Percentiles rank a stretch among this genome's conserved stretches.
phyloP scores from a whole-genome alignment of 2,888 invertebrate genomes.

The Tachina lurida region DNA sequence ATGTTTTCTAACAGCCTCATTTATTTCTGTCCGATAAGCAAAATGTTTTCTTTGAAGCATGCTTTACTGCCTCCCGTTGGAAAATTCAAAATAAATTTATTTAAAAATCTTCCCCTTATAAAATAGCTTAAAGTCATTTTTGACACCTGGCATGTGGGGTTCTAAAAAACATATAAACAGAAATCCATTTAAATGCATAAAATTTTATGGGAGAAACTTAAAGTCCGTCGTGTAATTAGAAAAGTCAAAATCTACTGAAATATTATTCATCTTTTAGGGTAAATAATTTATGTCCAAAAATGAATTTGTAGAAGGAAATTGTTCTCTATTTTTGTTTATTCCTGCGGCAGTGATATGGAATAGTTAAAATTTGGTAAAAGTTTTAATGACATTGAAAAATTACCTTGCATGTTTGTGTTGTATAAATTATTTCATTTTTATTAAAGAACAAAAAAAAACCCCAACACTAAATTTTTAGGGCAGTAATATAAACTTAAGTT shows the following conservation, averaged over 20 bases:
- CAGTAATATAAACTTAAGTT: too few relatives aligned
- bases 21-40: slow-evolving; percentile 49
- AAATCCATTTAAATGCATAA: slow-evolving; percentile 24
- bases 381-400: slow-evolving; percentile 70
- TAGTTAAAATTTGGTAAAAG: slow-evolving; percentile 55
- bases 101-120: slow-evolving; percentile 1
- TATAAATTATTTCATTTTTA: background rate
- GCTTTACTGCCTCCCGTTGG: background rate
- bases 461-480: background rate
- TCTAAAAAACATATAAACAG: slow-evolving; percentile 20
- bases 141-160: slow-evolving; percentile 61
- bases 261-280: slow-evolving; percentile 25
- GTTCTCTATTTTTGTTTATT: background rate
- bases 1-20: slow-evolving; percentile 61
- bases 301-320: slow-evolving; percentile 22
- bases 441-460: background rate
- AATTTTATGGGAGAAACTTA: slow-evolving; percentile 9
- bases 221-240: slow-evolving; percentile 35
- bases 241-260: slow-evolving; percentile 9
- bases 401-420: slow-evolving; percentile 64
- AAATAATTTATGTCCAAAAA: slow-evolving; percentile 5
- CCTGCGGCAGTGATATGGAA: slow-evolving; percentile 30
- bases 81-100: slow-evolving; percentile 28
- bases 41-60: slow-evolving; percentile 18
- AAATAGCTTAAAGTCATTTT: slow-evolving; percentile 49